A percentile compares a stretch with the other conserved stretches of the same genome.
Conservation (phyloP, 35 echinoderm and acorn worm species). For the Amphiura filiformis region DNA sequence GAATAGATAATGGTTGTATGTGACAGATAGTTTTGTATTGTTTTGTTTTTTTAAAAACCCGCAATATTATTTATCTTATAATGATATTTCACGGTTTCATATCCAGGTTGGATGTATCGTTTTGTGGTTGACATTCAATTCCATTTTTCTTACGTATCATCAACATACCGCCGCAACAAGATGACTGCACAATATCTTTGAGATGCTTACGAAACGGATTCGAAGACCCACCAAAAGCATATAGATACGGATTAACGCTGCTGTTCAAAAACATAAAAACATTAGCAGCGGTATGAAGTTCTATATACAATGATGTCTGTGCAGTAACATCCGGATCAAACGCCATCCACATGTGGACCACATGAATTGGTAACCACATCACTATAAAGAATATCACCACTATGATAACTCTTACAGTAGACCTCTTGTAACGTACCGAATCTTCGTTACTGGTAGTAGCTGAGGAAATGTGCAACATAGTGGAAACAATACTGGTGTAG, state of each 20-base stretch:
- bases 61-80: no score
- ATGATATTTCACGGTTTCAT: no score
- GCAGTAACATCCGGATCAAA: constrained; percentile 4
- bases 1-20: no score
- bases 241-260: no score
- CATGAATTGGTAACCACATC: background rate
- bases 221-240: background rate
- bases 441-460: background rate
- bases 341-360: constrained; percentile 1
- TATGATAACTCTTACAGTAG: background rate
- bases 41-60: no score
- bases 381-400: background rate
- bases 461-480: background rate
- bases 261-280: background rate
- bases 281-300: background rate
- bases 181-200: background rate
- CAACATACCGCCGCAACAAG: no score
- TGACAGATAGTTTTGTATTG: no score
- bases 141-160: no score
- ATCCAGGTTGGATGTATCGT: no score
- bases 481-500: background rate
- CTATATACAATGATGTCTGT: background rate
- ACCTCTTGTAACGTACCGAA: background rate
- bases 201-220: constrained; percentile 11
- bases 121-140: no score